Percentiles rank a stretch among this genome's conserved stretches.
Conservation (phyloP, 2,888 invertebrate species). For the Drosophila atroscutellata region DNA sequence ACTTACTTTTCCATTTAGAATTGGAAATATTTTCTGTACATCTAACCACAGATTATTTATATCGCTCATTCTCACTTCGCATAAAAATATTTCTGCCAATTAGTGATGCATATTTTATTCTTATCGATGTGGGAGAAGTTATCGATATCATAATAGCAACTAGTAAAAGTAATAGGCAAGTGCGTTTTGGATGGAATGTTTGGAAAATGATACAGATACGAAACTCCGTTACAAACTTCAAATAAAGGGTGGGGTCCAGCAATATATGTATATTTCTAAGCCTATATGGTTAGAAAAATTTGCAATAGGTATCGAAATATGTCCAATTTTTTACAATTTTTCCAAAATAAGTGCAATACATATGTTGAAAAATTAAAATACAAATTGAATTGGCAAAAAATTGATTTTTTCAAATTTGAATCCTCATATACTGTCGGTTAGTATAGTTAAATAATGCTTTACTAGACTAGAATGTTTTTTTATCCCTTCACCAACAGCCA, state of each 20-base stretch:
- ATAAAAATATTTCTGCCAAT: slow-evolving; percentile 10
- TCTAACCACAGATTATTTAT: slow-evolving; percentile 73
- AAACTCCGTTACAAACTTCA: not conserved
- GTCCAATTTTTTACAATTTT: not conserved
- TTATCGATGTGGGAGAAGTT: not conserved
- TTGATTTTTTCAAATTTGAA: too few species aligned
- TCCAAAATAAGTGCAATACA: not conserved
- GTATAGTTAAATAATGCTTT: too few species aligned
- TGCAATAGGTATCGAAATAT: not conserved
- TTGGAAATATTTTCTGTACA: slow-evolving; percentile 76
- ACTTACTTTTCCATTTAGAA: slow-evolving; percentile 74
- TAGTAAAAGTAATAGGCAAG: not conserved
- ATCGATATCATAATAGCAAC: not conserved
- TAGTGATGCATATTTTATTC: slow-evolving; percentile 8
- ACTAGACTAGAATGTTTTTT: too few species aligned
- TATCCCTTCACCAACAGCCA: too few species aligned
- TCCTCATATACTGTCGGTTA: too few species aligned
- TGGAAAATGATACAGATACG: not conserved
- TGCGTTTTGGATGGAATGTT: not conserved
- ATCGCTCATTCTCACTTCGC: slow-evolving; percentile 60
- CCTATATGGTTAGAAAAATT: not conserved
- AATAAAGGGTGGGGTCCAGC: not conserved
- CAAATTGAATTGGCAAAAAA: not conserved
- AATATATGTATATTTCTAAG: not conserved
- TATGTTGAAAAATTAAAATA: not conserved